Evolutionary conservation across 2,113 vertebrate species (phyloP), one percentile per base, ranked within the genome.

Genomic region (Echinops telfairi): DNA sequence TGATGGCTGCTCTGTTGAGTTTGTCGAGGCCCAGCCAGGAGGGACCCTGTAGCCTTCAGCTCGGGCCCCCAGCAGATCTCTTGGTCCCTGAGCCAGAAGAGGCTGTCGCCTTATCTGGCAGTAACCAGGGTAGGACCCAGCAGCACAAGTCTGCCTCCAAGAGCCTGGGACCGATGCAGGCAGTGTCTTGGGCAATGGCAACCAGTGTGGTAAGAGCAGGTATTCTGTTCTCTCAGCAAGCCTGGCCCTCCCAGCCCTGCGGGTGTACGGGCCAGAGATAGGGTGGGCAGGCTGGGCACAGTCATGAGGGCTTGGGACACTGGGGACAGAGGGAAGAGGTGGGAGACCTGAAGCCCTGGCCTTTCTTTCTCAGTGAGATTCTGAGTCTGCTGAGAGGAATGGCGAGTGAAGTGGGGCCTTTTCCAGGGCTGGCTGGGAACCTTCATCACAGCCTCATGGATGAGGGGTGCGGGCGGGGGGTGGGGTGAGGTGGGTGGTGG

Each of bases 351-450:
- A 11, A 23, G 89, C 68, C 75, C 17, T 73, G 17, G 36, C 15
- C 92, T 85, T 86, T 60, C 33, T 71, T 23, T 90, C 86, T 86
- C 25, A 23, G 36, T 79, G 76, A 62, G 87, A 29, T 73, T 27
- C 47, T n/a, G 9, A 73, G 68, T 90, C 40, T 47, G 29, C 10
- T 33, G 33, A 86, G 86, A 27, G 83, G 20, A 60, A 17, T 6
- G 14, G 60, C n/a, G 76, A 33, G 31, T 58, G 47, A 38, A 43
- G 25, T 73, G 3, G 14, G 38, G 60, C 23, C 15, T 40, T 87
- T 81, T 76, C 6, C 53, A 10, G n/a, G n/a, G 62, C n/a, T n/a
- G 64, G 4, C 64, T 83, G 25, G 33, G 33, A 17, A 38, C 33
- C 64, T 57, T 62, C 3, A 0, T 2, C 36, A 47, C 1, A 81